Evolutionary conservation across 2,888 invertebrate genomes (phyloP), one percentile per base, ranked within the genome.

Genomic region (Eupithecia inturbata): DNA sequence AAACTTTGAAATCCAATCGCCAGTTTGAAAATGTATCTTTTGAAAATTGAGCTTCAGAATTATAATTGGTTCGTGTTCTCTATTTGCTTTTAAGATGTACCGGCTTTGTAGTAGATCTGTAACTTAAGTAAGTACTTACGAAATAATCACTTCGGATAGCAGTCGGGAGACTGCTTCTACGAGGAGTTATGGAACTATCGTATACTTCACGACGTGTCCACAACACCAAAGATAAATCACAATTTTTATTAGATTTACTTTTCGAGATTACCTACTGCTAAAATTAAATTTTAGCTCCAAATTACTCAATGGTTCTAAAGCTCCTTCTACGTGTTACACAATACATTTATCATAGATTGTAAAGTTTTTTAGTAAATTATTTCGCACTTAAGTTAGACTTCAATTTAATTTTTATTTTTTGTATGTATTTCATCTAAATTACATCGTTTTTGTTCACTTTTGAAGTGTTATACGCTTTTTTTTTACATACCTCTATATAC

Each of bases 111-210:
- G 91, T 94, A 94, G 94, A 94, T 94, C 94, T 94, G 93, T 92
- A 93, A 92, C 91, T 91, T 92, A 90, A 90, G 84, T 93, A 92
- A 93, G 94, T 94, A 94, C 94, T 94, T 94, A 94, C 89, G 87
- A 88, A 88, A 86, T 89, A 88, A 87, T 89, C 87, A 89, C 85
- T 83, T 85, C 81, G 84, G 87, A 82, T 76, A 80, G 86, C 87
- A 83, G 88, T 82, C 82, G 80, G 73, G 79, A 72, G 81, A 78
- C 81, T 80, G 85, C 81, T 82, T 78, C 87, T 81, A 80, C 80
- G 87, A 91, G 93, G 94, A 92, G 94, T 92, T 92, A 86, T 92
- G 94, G 94, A 94, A 93, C 93, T 91, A 86, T 86, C 83, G 81
- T 85, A 83, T 84, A 84, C 84, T 83, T 70, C 63, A 73, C 68